A percentile compares a stretch with the other conserved stretches of the same genome.
phyloP scores from a whole-genome alignment of 1,140 invertebrate species.

The Vanessa atalanta region DNA sequence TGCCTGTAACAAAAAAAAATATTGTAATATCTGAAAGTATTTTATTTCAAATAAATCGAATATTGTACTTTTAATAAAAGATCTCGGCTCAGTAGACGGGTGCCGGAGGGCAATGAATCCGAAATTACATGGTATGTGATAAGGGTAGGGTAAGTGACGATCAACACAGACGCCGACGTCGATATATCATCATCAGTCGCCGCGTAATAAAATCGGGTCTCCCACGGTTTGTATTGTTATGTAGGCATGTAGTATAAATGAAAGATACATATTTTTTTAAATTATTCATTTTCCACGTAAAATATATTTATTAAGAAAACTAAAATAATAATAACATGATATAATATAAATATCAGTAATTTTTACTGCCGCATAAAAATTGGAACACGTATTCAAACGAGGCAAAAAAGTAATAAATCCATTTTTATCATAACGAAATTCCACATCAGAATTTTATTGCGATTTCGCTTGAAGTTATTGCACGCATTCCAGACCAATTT shows the following conservation, averaged over 20 bases:
- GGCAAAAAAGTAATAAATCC: conserved; percentile 39
- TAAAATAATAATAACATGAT: background rate
- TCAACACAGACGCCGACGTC: conserved; percentile 74
- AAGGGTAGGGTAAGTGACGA: conserved; percentile 77
- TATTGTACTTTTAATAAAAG: conserved; percentile 60
- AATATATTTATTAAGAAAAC: no score
- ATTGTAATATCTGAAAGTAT: conserved; percentile 19
- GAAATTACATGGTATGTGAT: conserved; percentile 71
- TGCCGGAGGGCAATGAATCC: conserved; percentile 73
- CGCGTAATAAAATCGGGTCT: conserved; percentile 69
- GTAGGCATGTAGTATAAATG: background rate
- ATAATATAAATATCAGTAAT: conserved; percentile 5
- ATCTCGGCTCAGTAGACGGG: conserved; percentile 39
- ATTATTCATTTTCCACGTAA: no score
- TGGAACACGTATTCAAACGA: conserved; percentile 34
- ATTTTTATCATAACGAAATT: conserved; percentile 54
- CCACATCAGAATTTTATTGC: conserved; percentile 66
- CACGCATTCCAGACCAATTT: conserved; percentile 74
- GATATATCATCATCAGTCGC: conserved; percentile 79
- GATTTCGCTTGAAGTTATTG: conserved; percentile 63
- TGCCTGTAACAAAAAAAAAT: conserved; percentile 58
- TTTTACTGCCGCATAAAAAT: conserved; percentile 13
- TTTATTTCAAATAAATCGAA: conserved; percentile 40
- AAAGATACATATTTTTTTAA: no score
- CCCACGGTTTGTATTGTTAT: conserved; percentile 56